A percentile compares a stretch with the other conserved stretches of the same genome.
These are phyloP conservation scores for Apis florea DNA, from an alignment of 1,140 invertebrate genomes.

Conservation along the genomic window DNA sequence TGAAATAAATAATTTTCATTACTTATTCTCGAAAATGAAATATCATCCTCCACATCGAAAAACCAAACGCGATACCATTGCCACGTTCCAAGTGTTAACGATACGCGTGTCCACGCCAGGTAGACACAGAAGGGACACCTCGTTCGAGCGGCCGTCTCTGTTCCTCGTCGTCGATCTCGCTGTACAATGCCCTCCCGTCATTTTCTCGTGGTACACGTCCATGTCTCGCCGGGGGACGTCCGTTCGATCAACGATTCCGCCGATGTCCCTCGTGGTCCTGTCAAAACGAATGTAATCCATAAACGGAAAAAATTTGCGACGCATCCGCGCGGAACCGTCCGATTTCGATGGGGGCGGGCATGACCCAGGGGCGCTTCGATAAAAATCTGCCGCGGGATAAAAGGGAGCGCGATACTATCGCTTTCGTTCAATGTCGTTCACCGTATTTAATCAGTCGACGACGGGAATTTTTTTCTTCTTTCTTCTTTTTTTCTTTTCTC, in stretches of 20 bases:
- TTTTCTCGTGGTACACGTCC: not conserved
- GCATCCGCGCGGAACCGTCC: not conserved
- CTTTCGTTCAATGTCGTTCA: conserved; percentile 13
- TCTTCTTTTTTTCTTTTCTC: no score
- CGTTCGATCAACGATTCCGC: conserved; percentile 16
- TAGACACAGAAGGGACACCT: conserved; percentile 20
- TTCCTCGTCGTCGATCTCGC: not conserved
- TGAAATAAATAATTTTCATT: no score
- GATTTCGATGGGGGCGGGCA: not conserved
- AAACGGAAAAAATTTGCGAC: conserved; percentile 13
- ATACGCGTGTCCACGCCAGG: conserved; percentile 18
- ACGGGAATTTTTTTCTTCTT: not conserved
- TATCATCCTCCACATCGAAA: no score
- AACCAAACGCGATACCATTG: no score
- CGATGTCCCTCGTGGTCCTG: conserved; percentile 15
- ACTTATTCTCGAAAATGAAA: not conserved
- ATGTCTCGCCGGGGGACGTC: not conserved
- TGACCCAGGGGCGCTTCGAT: not conserved
- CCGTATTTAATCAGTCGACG: not conserved
- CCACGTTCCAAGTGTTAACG: not conserved
- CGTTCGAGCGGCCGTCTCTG: not conserved
- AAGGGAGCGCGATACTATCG: conserved; percentile 19
- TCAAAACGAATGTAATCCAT: conserved; percentile 30
- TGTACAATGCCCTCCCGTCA: not conserved
- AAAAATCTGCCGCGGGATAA: conserved; percentile 17